A percentile compares a stretch with the other conserved stretches of the same genome.
Evolutionary conservation across 1,140 invertebrate genomes (phyloP).

Genomic region (Ectropis grisescens): DNA sequence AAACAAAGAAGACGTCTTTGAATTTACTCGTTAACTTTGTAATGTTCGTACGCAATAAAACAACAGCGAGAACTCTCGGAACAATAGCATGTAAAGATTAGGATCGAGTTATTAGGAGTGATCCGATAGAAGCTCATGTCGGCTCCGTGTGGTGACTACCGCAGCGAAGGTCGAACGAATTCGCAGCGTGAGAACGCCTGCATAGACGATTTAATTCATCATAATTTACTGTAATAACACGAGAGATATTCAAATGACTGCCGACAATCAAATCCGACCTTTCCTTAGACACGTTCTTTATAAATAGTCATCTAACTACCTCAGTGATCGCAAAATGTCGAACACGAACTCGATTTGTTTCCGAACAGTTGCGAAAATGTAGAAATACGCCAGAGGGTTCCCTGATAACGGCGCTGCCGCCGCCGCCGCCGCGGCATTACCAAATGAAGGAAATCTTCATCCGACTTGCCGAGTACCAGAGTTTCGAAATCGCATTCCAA

Average conservation of each 20-base stretch:
- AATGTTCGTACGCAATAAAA: conserved; percentile 7
- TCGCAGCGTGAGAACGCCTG: conserved; percentile 56
- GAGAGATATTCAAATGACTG: conserved; percentile 64
- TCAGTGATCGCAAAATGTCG: conserved; percentile 60
- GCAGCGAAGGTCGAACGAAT: conserved; percentile 53
- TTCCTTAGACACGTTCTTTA: conserved; percentile 66
- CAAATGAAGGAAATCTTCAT: conserved; percentile 17
- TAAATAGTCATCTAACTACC: conserved; percentile 64
- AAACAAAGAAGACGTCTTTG: conserved; percentile 16
- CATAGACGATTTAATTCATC: conserved; percentile 59
- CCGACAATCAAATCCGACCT: conserved; percentile 66
- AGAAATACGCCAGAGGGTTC: conserved; percentile 28
- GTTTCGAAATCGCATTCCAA: conserved; percentile 11
- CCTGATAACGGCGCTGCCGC: conserved; percentile 4
- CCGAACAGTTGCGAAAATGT: conserved; percentile 47
- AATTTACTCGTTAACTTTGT: conserved; percentile 5
- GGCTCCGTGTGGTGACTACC: conserved; percentile 8
- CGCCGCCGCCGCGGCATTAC: conserved; percentile 1
- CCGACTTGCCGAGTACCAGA: conserved; percentile 6
- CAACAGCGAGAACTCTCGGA: conserved; percentile 1
- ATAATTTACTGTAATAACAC: conserved; percentile 64
- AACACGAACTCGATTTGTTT: conserved; percentile 62
- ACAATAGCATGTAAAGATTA: conserved; percentile 12
- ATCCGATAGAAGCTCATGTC: no score
- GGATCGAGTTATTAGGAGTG: conserved; percentile 7